Percentiles rank a stretch among this genome's conserved stretches.
Evolutionary conservation across 2,888 invertebrate genomes (phyloP).

Genomic region (Alcis repandata): DNA sequence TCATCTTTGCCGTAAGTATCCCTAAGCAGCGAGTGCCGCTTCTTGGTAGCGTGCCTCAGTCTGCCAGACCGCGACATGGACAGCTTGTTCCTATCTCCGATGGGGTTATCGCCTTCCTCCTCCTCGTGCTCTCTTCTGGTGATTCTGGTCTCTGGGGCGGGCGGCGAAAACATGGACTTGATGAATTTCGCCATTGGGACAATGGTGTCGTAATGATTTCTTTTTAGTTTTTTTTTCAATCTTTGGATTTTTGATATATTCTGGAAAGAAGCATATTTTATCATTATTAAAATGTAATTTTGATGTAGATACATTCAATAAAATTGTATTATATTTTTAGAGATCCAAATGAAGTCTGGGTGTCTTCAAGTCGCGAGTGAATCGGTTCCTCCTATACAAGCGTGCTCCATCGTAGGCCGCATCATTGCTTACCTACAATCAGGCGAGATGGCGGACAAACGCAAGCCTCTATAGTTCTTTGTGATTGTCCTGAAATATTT

Average conservation of each 20-base stretch:
- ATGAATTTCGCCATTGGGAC: slow-evolving; percentile 81
- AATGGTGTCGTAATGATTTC: too few relatives aligned
- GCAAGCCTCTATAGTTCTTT: too few relatives aligned
- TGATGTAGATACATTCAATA: too few relatives aligned
- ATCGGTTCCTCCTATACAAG: too few relatives aligned
- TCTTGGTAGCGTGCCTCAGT: slow-evolving; percentile 85
- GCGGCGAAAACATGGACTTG: slow-evolving; percentile 73
- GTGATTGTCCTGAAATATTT: too few relatives aligned
- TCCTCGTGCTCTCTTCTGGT: slow-evolving; percentile 54
- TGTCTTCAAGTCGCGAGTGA: too few relatives aligned
- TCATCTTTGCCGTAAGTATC: slow-evolving; percentile 82
- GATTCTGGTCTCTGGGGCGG: slow-evolving; percentile 61
- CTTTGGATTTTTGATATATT: not conserved
- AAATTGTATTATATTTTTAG: too few relatives aligned
- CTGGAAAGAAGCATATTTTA: slow-evolving; percentile 3
- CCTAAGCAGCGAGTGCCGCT: slow-evolving; percentile 81
- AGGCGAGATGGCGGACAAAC: too few relatives aligned
- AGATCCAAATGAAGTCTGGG: too few relatives aligned
- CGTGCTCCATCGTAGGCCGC: too few relatives aligned
- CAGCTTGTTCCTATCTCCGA: slow-evolving; percentile 72
- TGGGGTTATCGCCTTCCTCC: slow-evolving; percentile 62
- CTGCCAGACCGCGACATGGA: slow-evolving; percentile 88
- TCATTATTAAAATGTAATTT: too few relatives aligned
- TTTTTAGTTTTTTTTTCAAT: not conserved
- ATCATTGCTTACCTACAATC: too few relatives aligned